Evolutionary conservation across 2,797 vertebrate species (phyloP), one percentile per base, ranked within the genome.

Genomic region (Hippoglossus hippoglossus): DNA sequence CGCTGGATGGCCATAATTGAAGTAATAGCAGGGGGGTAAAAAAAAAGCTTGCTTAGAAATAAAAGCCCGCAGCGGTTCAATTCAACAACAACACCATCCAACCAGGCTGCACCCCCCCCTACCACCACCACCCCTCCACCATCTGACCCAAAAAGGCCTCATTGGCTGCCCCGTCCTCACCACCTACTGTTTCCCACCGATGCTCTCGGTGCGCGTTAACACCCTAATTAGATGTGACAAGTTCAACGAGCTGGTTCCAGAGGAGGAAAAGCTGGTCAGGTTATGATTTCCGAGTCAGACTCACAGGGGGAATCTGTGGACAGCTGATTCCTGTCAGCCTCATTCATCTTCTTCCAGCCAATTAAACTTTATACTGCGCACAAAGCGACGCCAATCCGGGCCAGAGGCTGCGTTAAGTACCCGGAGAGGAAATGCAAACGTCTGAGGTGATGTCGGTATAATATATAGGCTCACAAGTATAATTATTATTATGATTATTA

Each of bases 211-310:
- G 91, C 89, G 90, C 94, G 95, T 95, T 92, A 95, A 95, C 93
- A 92, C 93, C 91, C 93, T 97, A 97, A 98, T 97, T 95, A 96
- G 95, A 96, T 95, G 93, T 97, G 96, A 98, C 97, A 97, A 96
- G 96, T 97, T 98, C 95, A 96, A 96, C 95, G 95, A 95, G 95
- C 96, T 94, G 81, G 89, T 90, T 93, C 82, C 75, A 85, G 87
- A 77, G 75, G 82, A 94, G 94, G 94, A 96, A 96, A 95, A 93
- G 93, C 93, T 92, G 94, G 95, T 94, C 94, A 95, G 94, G 95
- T 97, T 95, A 95, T 96, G 96, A 96, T 96, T 96, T 97, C 96
- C 95, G 95, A 97, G 93, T 94, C 93, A 91, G 88, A 84, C 88
- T 88, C 91, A 85, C 89, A 87, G 89, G 90, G 47, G 91, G 91